Conservation (phyloP, 2,797 vertebrate genomes). For the Valencia hispanica region DNA sequence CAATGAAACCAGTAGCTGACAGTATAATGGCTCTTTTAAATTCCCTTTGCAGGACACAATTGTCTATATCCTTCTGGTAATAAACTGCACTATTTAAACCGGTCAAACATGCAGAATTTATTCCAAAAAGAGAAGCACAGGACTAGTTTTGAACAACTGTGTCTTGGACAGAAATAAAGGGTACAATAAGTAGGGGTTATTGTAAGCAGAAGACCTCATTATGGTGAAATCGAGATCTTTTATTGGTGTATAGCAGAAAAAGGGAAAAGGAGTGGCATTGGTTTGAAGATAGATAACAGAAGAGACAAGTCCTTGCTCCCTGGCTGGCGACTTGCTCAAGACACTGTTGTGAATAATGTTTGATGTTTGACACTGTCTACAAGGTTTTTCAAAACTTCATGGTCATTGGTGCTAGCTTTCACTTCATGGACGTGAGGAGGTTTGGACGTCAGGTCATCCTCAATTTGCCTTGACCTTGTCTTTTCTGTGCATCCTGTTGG, state of each 20-base stretch:
- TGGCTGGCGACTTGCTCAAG: too few relatives aligned
- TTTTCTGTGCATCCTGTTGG: too few relatives aligned
- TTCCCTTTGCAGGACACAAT: background rate
- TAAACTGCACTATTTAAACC: background rate
- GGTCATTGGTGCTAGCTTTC: too few relatives aligned
- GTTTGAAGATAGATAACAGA: too few relatives aligned
- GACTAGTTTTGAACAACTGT: background rate
- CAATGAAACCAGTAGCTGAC: constrained; percentile 1
- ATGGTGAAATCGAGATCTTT: background rate
- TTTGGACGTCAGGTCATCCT: too few relatives aligned
- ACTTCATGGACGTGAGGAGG: too few relatives aligned
- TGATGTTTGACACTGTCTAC: too few relatives aligned
- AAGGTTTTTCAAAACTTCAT: too few relatives aligned
- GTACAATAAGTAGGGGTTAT: background rate
- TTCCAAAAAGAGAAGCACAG: background rate
- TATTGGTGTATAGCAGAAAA: background rate
- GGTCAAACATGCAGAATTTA: background rate
- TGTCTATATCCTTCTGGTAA: background rate
- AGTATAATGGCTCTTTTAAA: constrained; percentile 13
- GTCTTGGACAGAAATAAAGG: background rate
- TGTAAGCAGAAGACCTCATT: background rate
- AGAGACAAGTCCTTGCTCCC: too few relatives aligned
- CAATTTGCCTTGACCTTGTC: too few relatives aligned
- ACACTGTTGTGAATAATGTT: too few relatives aligned
- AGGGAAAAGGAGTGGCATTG: too few relatives aligned